Evolutionary conservation across 2,888 invertebrate species (phyloP), one percentile per base, ranked within the genome.

Genomic region (Oegoconia quadripuncta): DNA sequence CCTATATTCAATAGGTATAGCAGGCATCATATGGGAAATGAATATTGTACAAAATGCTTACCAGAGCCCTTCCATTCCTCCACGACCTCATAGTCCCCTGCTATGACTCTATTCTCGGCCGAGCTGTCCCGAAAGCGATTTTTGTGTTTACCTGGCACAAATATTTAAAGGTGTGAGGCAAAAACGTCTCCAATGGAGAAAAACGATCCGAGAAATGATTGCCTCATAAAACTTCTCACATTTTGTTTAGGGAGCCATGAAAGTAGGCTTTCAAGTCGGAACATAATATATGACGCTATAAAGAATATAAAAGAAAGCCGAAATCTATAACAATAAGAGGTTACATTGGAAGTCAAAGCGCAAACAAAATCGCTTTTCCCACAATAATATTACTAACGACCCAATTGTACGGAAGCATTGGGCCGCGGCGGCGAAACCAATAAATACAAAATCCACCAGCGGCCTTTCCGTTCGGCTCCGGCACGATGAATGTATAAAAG

Each of bases 61-160:
- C 15, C 68, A 91, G 90, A 88, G 75, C 92, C 91, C 75, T 92
- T 91, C 92, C 92, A 92, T 78, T 92, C 93, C 79, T 93, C 92
- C n/a, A n/a, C 27, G 55, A 92, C 89, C 61, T 92, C 93, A 74
- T 92, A 92, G 81, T 92, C 93, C 52, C 89, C 88, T 50, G 89
- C 88, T 50, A 90, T 82, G 52, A 90, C 89, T 80, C 91, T 88
- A 67, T 90, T 89, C 65, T 91, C 90, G 46, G 89, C 83, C 22
- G 88, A 81, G 48, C 75, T 77, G 62, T 89, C 89, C 46, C 88
- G 81, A 81, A 88, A 88, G 50, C 89, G 89, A 65, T 88, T 89
- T 73, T 87, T 88, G 59, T 88, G 86, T 74, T 89, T 89, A 64
- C 89, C 90, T 90, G 74, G 50, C 59, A 64, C 52, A 65, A 54